Percentiles rank a stretch among this genome's conserved stretches.
phyloP scores from a whole-genome alignment of 2,888 invertebrate species.

The Hedya salicella region DNA sequence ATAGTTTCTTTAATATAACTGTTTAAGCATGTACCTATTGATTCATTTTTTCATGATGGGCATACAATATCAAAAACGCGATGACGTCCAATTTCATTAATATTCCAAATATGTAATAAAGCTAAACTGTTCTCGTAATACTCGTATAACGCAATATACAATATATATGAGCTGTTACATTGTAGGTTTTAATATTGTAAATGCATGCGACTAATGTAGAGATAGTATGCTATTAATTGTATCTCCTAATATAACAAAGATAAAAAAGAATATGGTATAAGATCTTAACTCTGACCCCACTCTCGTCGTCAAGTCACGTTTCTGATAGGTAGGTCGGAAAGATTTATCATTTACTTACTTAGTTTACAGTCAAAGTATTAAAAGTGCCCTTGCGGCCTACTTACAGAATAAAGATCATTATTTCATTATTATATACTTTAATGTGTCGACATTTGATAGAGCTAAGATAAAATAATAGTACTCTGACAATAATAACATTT shows the following conservation, averaged over 20 bases:
- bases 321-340: slow-evolving; percentile 58
- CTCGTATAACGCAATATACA: no score
- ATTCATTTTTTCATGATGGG: no score
- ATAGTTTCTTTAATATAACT: no score
- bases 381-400: background rate
- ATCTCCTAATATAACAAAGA: slow-evolving; percentile 53
- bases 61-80: no score
- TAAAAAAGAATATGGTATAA: slow-evolving; percentile 54
- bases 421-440: background rate
- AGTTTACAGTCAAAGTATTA: slow-evolving; percentile 28
- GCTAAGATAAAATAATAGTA: background rate
- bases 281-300: slow-evolving; percentile 62
- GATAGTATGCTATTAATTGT: slow-evolving; percentile 48
- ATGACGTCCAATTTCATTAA: no score
- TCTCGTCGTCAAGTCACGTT: slow-evolving; percentile 55
- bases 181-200: slow-evolving; percentile 9
- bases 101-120: no score
- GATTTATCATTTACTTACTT: slow-evolving; percentile 55
- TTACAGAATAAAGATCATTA: no score
- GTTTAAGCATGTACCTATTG: no score
- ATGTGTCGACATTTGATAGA: background rate
- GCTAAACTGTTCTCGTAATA: no score
- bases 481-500: slow-evolving; percentile 10
- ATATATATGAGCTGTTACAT: background rate
- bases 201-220: slow-evolving; percentile 46